Conservation (phyloP, 2,888 invertebrate genomes). For the Chrysotoxum bicinctum region DNA sequence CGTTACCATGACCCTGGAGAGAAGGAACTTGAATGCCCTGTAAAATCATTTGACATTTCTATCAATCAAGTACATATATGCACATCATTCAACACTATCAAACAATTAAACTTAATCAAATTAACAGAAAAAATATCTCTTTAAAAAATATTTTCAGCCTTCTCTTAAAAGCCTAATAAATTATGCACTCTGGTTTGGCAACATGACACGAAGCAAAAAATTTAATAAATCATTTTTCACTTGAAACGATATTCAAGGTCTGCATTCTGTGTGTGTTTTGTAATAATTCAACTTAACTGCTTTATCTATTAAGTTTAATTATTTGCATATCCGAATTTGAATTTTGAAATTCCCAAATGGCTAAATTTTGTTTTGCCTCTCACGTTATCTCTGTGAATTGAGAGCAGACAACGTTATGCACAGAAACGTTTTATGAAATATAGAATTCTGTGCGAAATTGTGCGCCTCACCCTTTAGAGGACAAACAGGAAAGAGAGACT, state of each 20-base stretch:
- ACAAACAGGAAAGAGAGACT: conserved; percentile 30
- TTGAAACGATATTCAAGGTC: conserved; percentile 27
- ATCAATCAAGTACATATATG: no score
- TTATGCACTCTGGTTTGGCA: conserved; percentile 19
- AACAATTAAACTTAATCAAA: no score
- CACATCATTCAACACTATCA: no score
- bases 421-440: background rate
- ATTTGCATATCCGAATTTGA: conserved; percentile 58
- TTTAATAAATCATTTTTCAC: conserved; percentile 19
- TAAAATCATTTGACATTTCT: no score
- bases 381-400: conserved; percentile 20
- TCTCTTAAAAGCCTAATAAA: conserved; percentile 2
- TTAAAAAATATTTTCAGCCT: background rate
- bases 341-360: conserved; percentile 69
- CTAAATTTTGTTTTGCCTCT: conserved; percentile 56
- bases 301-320: conserved; percentile 56
- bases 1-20: no score
- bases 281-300: conserved; percentile 33
- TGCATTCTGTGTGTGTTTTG: conserved; percentile 12
- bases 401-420: background rate
- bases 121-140: background rate
- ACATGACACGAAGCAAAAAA: conserved; percentile 18
- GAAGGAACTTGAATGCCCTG: no score
- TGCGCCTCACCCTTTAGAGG: conserved; percentile 36
- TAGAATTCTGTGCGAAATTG: conserved; percentile 23